These are phyloP conservation scores for Embiotoca jacksoni DNA, from an alignment of 2,113 vertebrate species.

Conservation along the genomic window DNA sequence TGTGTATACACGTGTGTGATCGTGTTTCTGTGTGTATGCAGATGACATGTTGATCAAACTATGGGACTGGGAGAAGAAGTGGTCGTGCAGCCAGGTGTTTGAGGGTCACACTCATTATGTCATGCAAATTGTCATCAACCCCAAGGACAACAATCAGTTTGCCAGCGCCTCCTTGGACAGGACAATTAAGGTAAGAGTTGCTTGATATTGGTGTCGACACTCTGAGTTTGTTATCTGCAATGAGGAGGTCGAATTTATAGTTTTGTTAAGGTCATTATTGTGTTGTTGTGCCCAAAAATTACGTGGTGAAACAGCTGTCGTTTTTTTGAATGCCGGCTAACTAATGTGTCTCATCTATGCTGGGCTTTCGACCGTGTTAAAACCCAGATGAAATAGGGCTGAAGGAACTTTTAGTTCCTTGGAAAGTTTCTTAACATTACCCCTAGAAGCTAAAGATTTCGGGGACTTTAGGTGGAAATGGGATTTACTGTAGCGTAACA, in stretches of 20 bases:
- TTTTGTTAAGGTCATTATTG: too few species aligned
- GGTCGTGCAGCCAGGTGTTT: slow-evolving; percentile 98
- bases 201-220: neutral
- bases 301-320: too few species aligned
- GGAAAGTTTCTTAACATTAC: too few species aligned
- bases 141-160: slow-evolving; percentile 99
- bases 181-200: slow-evolving; percentile 92
- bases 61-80: slow-evolving; percentile 99
- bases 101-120: slow-evolving; percentile 99
- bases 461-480: too few species aligned
- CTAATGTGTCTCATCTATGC: neutral
- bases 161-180: slow-evolving; percentile 97
- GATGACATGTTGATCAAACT: slow-evolving; percentile 99
- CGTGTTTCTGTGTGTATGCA: slow-evolving; percentile 67
- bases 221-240: neutral
- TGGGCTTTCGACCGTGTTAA: too few species aligned
- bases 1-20: slow-evolving; percentile 34
- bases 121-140: slow-evolving; percentile 99
- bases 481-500: too few species aligned
- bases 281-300: too few species aligned
- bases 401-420: too few species aligned
- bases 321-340: too few species aligned
- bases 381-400: too few species aligned
- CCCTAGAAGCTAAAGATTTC: too few species aligned
- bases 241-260: too few species aligned